Conservation (phyloP, 2,113 vertebrate genomes). For the Semnornis frantzii region DNA sequence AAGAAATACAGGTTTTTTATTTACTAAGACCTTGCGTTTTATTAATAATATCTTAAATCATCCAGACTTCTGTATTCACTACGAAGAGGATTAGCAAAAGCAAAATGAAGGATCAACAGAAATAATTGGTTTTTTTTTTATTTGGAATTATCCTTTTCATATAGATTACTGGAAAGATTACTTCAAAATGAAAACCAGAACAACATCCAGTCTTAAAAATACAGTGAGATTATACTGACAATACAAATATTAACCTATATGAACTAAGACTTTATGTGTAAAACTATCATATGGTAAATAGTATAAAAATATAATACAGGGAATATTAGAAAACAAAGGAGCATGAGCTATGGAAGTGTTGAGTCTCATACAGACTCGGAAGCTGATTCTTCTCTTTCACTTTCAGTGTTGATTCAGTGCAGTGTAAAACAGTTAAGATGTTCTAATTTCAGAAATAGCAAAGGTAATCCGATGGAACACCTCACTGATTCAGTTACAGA, state of each 20-base stretch:
- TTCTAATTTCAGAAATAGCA: neutral
- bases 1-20: neutral
- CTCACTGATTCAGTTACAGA: neutral
- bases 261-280: neutral
- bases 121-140: too few species aligned
- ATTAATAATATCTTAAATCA: neutral
- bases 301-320: neutral
- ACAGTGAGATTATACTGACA: neutral
- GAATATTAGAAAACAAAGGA: neutral
- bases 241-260: neutral
- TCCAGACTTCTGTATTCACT: neutral
- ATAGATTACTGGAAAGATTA: neutral
- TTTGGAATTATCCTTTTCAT: neutral
- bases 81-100: neutral
- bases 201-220: neutral
- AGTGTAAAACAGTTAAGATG: neutral
- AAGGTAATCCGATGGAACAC: neutral
- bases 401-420: neutral
- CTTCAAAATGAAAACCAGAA: neutral
- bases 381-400: neutral
- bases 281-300: neutral
- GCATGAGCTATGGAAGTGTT: neutral
- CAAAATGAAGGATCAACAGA: neutral
- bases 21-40: neutral
- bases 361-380: neutral